Evolutionary conservation across 2,888 invertebrate genomes (phyloP), one percentile per base, ranked within the genome.

Genomic region (Oxycera nigricornis): DNA sequence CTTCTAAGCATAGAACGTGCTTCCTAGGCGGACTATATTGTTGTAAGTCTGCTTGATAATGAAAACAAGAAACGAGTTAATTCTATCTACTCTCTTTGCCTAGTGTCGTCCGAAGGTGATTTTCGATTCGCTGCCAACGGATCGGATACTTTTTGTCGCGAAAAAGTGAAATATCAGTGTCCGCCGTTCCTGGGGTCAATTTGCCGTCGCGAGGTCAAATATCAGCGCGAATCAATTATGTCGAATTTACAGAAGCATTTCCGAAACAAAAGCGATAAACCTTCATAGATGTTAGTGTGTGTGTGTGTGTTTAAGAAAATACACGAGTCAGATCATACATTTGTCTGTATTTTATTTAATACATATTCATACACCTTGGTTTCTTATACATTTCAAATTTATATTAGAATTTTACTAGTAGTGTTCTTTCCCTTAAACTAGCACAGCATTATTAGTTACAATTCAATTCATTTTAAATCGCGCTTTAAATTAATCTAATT

Each of bases 1-100:
- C 86, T 77, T 91, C 91, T 0, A 85, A 83, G 2, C 92, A 92
- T 79, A 85, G 83, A 62, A 91, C 91, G 1, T 92, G 92, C 79
- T 88, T 91, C 78, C 84, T 90, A 17, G 80, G 82, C 11, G 87
- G 87, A 72, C 81, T 87, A 26, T 86, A 87, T 78, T 91, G 91
- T 78, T 83, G 91, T 91, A 86, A 88, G 90, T 61, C 14, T 59
- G 4, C 6, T 24, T 41, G 22, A 35, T 3, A 57, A 52, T n/a
- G 4, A 9, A 41, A 24, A 41, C 20, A 30, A 17, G 14, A 35
- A 4, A 22, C 24, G 6, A 52, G 31, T 17, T n/a, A 35, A 35
- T 55, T 35, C 6, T 24, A 31, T 52, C n/a, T 41, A 35, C 2
- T 74, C 11, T 26, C 30, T n/a, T n/a, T n/a, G n/a, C n/a, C n/a